Base-by-base conservation (phyloP, 2,888 invertebrate species). In the Endotricha flammealis region DNA sequence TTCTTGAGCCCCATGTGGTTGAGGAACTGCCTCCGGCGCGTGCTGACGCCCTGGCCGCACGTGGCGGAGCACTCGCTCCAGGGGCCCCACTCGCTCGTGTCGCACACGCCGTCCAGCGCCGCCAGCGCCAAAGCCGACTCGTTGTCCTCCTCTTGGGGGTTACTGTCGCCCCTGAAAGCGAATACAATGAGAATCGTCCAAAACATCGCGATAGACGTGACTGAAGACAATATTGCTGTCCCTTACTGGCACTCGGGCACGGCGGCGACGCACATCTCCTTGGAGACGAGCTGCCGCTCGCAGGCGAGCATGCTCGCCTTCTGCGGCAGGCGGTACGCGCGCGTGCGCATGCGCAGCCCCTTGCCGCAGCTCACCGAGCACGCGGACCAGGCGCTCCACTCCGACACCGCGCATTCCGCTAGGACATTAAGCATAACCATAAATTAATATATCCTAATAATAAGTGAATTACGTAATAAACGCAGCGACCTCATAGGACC, bases 341-440 rank as follows among this genome's bases (percentile, higher is more conserved):
- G 89, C 38, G 90, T 91, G 53, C 96, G 88, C 89, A 93, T 92
- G 57, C 95, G 89, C 46, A 92, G 88, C 13, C 97, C 97, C 82
- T 94, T 94, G 39, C 97, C 97, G 77, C 97, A 98, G 16, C 91
- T 89, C 23, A 94, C 95, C 3, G 95, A 93, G 69, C 97, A 97
- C 10, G 90, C 83, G 14, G 92, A 91, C 95, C 95, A 97, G 6
- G 85, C 57, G 3, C 90, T 87, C 89, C 95, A 97, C 11, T 90
- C 90, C 0, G 89, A 86, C 12, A 94, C 93, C 2, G 86, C 91
- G 70, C 97, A 98, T 69, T 95, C 95, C 57, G 91, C 95, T 95
- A 64, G 22, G 4, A 36, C 6, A 16, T 9, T 6, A 11, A 36
- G 12, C 3, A 4, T 12, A 10, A 39, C 3, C 29, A 9, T 17